Evolutionary conservation across 1,140 invertebrate genomes (phyloP).

Genomic region (Dendroctonus ponderosae): DNA sequence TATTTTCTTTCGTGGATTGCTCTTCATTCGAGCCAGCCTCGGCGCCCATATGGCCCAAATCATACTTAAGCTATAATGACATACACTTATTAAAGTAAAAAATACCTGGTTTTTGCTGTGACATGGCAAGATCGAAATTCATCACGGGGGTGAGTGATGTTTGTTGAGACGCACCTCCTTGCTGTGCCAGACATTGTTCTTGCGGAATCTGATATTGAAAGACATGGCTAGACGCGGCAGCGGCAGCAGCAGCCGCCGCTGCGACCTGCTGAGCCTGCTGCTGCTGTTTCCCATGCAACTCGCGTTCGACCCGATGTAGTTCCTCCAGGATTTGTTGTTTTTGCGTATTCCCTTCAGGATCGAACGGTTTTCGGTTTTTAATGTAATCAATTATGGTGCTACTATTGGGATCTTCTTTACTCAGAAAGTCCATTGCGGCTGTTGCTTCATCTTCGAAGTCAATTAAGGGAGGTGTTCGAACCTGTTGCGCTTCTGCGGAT

Average conservation of each 20-base stretch:
- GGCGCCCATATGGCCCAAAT: too few relatives aligned
- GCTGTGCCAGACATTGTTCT: conserved; percentile 42
- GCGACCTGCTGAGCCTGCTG: conserved; percentile 29
- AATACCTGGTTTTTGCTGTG: conserved; percentile 44
- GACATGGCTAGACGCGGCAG: conserved; percentile 35
- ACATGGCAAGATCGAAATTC: conserved; percentile 48
- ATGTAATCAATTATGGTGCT: conserved; percentile 49
- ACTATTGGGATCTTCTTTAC: conserved; percentile 48
- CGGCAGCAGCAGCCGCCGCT: conserved; percentile 9
- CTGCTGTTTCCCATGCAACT: conserved; percentile 64
- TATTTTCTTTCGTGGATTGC: too few relatives aligned
- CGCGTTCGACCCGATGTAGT: conserved; percentile 72
- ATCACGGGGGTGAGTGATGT: conserved; percentile 44
- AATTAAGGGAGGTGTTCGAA: conserved; percentile 53
- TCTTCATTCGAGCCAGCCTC: too few relatives aligned
- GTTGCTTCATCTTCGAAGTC: conserved; percentile 48
- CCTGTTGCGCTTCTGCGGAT: conserved; percentile 57
- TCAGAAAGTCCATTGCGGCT: conserved; percentile 47
- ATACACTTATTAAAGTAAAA: neutral
- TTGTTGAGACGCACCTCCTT: conserved; percentile 19
- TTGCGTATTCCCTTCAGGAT: conserved; percentile 64
- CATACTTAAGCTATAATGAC: too few relatives aligned
- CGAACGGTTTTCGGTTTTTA: conserved; percentile 47
- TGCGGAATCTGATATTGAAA: conserved; percentile 50
- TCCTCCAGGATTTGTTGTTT: conserved; percentile 79